Evolutionary conservation across 2,888 invertebrate genomes (phyloP).

Genomic region (Heliconius hortense): DNA sequence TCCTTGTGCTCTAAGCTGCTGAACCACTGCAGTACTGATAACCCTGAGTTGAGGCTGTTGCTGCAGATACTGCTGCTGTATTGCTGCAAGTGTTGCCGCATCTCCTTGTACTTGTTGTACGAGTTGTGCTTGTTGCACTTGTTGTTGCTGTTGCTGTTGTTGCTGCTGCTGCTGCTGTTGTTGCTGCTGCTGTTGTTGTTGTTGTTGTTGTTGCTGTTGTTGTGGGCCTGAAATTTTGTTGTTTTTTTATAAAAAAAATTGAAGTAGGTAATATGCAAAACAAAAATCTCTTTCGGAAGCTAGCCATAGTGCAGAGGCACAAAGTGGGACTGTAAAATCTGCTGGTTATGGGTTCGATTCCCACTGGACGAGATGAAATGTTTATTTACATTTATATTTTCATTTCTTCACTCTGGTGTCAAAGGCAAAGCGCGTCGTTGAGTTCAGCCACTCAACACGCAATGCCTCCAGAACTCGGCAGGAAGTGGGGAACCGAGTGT

Average conservation of each 20-base stretch:
- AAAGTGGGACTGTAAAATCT: no score
- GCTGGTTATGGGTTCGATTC: no score
- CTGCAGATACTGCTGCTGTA: constrained; percentile 76
- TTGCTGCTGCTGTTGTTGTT: constrained; percentile 54
- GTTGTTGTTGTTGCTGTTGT: constrained; percentile 57
- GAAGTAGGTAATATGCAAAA: no score
- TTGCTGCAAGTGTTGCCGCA: constrained; percentile 73
- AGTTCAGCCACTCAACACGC: no score
- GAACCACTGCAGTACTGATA: constrained; percentile 82
- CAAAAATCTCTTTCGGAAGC: no score
- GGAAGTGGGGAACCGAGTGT: no score
- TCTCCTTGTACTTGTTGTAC: constrained; percentile 68
- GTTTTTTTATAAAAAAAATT: neutral
- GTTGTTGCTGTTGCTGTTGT: constrained; percentile 68
- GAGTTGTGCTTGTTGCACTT: constrained; percentile 66
- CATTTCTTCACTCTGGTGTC: no score
- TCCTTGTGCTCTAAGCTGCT: constrained; percentile 81
- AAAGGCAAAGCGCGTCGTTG: no score
- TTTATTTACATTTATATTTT: no score
- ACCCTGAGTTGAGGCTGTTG: constrained; percentile 82
- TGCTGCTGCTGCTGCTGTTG: constrained; percentile 59
- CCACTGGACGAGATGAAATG: no score
- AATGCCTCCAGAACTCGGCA: no score
- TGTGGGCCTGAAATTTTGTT: constrained; percentile 49
- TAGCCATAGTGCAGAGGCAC: no score